Evolutionary conservation across 2,888 invertebrate species (phyloP).

Genomic region (Glyphotaelius pellucidus): DNA sequence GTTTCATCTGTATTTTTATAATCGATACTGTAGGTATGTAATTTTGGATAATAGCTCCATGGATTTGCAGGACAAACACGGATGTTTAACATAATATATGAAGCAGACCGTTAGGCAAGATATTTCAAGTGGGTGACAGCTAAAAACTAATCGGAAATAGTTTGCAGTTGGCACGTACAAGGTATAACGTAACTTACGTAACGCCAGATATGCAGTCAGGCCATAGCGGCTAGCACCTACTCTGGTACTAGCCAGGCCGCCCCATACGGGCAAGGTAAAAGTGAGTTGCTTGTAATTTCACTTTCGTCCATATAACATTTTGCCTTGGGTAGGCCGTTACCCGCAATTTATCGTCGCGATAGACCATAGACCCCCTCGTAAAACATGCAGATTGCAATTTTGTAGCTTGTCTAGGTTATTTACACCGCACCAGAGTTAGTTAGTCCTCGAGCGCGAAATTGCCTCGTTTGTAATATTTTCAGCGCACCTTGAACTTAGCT

Average conservation of each 20-base stretch:
- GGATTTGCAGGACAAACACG: neutral
- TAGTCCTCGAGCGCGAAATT: constrained; percentile 19
- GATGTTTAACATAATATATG: neutral
- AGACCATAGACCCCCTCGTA: constrained; percentile 32
- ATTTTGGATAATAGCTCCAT: neutral
- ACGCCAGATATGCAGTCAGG: neutral
- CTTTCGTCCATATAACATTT: constrained; percentile 37
- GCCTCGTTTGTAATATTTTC: constrained; percentile 25
- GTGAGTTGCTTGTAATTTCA: constrained; percentile 47
- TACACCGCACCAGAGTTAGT: neutral
- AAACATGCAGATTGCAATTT: constrained; percentile 42
- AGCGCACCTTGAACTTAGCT: neutral
- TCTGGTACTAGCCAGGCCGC: neutral
- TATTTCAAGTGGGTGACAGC: no score
- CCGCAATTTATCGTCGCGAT: constrained; percentile 34
- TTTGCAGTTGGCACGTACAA: neutral
- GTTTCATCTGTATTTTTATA: neutral
- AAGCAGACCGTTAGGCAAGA: neutral
- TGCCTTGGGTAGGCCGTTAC: constrained; percentile 47
- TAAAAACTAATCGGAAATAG: neutral
- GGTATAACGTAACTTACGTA: neutral
- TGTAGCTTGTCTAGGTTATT: constrained; percentile 37
- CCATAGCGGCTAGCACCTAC: neutral
- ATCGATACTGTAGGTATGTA: no score
- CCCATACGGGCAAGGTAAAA: constrained; percentile 40